Percentiles rank a stretch among this genome's conserved stretches.
Conservation (phyloP, 2,113 vertebrate genomes). For the Datnioides undecimradiatus region DNA sequence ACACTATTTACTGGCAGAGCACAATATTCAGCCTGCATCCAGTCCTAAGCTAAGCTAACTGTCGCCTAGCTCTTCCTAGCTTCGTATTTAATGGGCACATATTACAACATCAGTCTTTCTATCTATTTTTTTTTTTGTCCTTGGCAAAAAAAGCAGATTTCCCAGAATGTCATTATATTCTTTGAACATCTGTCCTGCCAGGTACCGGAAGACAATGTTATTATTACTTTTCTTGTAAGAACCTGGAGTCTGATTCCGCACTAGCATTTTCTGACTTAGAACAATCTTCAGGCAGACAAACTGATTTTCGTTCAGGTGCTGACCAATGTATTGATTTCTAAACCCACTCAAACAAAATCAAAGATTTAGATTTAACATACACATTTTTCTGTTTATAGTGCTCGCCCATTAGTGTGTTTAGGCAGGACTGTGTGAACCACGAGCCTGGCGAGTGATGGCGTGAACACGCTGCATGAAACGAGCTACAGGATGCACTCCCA, state of each 20-base stretch:
- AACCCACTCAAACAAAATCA: not conserved
- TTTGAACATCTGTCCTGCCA: not conserved
- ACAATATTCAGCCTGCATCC: too few relatives aligned
- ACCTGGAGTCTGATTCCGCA: not conserved
- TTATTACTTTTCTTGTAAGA: not conserved
- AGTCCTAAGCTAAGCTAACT: too few relatives aligned
- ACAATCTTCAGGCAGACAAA: not conserved
- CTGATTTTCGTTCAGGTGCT: not conserved
- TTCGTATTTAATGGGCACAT: not conserved
- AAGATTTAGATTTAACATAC: not conserved
- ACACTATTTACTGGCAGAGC: too few relatives aligned
- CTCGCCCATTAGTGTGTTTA: not conserved
- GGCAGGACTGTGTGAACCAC: not conserved
- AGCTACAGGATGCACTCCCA: not conserved
- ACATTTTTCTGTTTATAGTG: not conserved
- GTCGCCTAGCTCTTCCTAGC: too few relatives aligned
- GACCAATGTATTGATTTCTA: not conserved
- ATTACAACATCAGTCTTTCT: not conserved
- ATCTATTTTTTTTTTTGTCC: too few relatives aligned
- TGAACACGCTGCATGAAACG: conserved; percentile 18
- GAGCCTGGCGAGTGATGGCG: conserved; percentile 19
- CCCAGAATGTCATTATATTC: not conserved
- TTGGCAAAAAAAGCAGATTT: not conserved
- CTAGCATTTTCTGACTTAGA: not conserved
- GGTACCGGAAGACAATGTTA: not conserved